A percentile compares a stretch with the other conserved stretches of the same genome.
These are phyloP conservation scores for Cathartes aura DNA, from an alignment of 2,113 vertebrate species.

Conservation along the genomic window DNA sequence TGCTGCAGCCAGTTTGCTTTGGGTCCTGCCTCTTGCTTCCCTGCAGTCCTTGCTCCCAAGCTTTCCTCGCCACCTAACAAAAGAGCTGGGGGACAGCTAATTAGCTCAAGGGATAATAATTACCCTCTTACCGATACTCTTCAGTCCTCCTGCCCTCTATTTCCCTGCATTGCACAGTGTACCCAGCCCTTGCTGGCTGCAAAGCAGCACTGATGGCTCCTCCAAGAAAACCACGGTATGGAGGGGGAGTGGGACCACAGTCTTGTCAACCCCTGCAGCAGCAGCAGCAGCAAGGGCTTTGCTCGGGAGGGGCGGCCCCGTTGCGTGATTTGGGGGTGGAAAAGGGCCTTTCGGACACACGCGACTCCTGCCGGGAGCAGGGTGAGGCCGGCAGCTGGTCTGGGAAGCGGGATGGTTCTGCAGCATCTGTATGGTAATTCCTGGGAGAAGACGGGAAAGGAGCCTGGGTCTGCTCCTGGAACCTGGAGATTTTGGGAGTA, in stretches of 20 bases:
- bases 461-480: not conserved
- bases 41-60: not conserved
- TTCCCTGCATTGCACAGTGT: rapidly evolving
- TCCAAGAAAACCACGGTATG: rapidly evolving
- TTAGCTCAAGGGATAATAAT: not conserved
- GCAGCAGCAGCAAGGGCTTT: not conserved
- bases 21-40: not conserved
- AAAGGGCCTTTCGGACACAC: not conserved
- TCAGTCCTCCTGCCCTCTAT: not conserved
- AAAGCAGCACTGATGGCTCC: not conserved
- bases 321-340: rapidly evolving
- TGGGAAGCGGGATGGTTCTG: not conserved
- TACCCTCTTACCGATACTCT: rapidly evolving
- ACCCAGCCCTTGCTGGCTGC: not conserved
- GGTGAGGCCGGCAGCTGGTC: rapidly evolving
- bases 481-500: rapidly evolving
- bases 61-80: rapidly evolving
- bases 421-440: rapidly evolving
- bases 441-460: not conserved
- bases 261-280: not conserved
- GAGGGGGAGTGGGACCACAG: rapidly evolving
- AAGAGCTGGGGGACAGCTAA: not conserved
- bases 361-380: rapidly evolving
- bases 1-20: rapidly evolving
- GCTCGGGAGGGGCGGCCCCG: not conserved